Base-by-base conservation (phyloP, 2,797 vertebrate species). In the Argya squamiceps region DNA sequence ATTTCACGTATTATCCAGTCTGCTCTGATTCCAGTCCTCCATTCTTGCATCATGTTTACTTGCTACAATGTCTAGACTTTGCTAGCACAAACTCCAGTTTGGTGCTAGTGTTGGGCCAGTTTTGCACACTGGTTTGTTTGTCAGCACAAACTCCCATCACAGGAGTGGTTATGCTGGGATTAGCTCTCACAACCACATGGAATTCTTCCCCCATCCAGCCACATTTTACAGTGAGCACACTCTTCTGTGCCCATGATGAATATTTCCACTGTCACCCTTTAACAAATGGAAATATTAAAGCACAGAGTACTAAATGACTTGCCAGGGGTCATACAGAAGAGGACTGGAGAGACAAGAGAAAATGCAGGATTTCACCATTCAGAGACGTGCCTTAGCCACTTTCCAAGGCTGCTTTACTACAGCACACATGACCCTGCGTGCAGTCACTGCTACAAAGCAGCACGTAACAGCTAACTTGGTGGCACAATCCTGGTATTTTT, bases 341-440 rank as follows among this genome's bases (percentile, higher is more conserved):
- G 24, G 44, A 85, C 39, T 18, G 30, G 49, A 82, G 16, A 87
- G 27, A 56, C 52, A 78, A 70, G 34, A 80, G 73, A 83, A 88
- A 74, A 74, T 0, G 4, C 26, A 55, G 47, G n/a, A 84, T 60
- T 88, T 52, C 32, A 21, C 53, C 52, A 73, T 12, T n/a, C 55
- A 69, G 50, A 62, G 55, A 79, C 0, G 7, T 53, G 44, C 58
- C 37, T 60, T 37, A 49, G 68, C 27, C 43, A 26, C 70, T 75
- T 65, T 71, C 37, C 71, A 84, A 49, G 29, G 36, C 65, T 89
- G 56, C 36, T 94, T 77, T 64, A 46, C 37, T 53, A 59, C 15
- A 77, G 58, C 62, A 32, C 17, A 39, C 5, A 1, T 2, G 9
- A 4, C 16, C 27, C 39, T 41, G 0, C 4, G 11, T 37, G 19